Base-by-base conservation (phyloP, 64 coral and sea anemone species). In the Porites lutea region DNA sequence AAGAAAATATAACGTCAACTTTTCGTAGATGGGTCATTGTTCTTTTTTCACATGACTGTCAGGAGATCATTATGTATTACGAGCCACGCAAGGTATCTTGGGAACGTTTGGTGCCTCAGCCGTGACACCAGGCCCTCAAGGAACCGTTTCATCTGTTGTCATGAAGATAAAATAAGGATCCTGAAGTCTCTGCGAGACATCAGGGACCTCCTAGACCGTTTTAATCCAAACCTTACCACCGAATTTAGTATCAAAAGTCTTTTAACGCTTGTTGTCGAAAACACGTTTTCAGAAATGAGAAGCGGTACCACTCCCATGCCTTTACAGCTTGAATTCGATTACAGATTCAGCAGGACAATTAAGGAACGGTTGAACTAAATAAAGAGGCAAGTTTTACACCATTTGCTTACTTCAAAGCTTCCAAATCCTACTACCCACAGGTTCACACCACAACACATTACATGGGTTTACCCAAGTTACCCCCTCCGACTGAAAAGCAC, bases 301-400 rank as follows among this genome's bases (percentile, higher is more conserved):
- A 37, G 27, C 1, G 27, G 27, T 37, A 37, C 27, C 27, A 37
- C 27, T 37, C 0, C 27, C 27, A 37, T 37, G 27, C 27, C 27
- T 1, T 37, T 37, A 37, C 0, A 37, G 27, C 27, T 37, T 37
- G 27, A 37, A 37, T 37, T 37, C 27, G 27, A 37, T 37, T 82
- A 82, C 52, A 53, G 92, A 78, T 88, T 93, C 66, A 88, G 92
- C 53, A 93, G 92, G 75, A 65, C 92, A 2, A 88, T 88, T 47
- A 93, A 88, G 47, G 85, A 93, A 70, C 13, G 75, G 57, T 88
- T 88, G 67, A 37, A 37, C 27, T 37, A 37, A 37, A 37, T 37
- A 1, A 93, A 93, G 84, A 88, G 77, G 77, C 74, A 81, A 48
- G 92, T 82, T 47, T 79, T 88, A 88, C 77, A 43, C 83, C 83